phyloP scores from a whole-genome alignment of 2,888 invertebrate species.

The Archips xylosteana region DNA sequence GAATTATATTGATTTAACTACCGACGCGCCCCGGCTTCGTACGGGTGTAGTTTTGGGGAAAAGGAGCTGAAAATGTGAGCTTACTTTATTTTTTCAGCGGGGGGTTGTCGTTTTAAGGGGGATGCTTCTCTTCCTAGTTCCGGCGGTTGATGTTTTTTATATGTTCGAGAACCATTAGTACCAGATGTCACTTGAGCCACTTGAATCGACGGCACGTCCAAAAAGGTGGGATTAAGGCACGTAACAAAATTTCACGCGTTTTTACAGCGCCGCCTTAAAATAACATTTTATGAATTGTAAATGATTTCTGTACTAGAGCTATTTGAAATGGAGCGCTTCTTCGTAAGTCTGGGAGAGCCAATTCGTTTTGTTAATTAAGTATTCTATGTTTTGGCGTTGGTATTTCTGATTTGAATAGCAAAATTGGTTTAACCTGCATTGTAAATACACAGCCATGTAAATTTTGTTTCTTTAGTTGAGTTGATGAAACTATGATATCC shows the following conservation, averaged over 20 bases:
- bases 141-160: neutral
- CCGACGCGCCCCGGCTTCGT: no score
- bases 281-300: constrained; percentile 19
- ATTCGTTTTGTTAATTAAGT: neutral
- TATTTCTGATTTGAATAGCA: neutral
- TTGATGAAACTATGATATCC: no score
- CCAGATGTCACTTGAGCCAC: constrained; percentile 19
- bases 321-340: constrained; percentile 14
- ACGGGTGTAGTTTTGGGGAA: no score
- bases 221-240: constrained; percentile 37
- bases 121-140: no score
- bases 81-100: no score
- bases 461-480: no score
- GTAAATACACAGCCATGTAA: no score
- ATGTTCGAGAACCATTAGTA: constrained; percentile 17
- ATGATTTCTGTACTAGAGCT: constrained; percentile 11
- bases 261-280: constrained; percentile 24
- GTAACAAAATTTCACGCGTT: constrained; percentile 42
- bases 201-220: constrained; percentile 27
- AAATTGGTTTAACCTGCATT: neutral
- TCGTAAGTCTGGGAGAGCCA: neutral
- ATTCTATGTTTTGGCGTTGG: neutral
- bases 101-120: no score
- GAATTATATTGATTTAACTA: no score
- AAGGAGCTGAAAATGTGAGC: no score